Evolutionary conservation across 2,888 invertebrate species (phyloP), one percentile per base, ranked within the genome.

Genomic region (Terebella lapidaria): DNA sequence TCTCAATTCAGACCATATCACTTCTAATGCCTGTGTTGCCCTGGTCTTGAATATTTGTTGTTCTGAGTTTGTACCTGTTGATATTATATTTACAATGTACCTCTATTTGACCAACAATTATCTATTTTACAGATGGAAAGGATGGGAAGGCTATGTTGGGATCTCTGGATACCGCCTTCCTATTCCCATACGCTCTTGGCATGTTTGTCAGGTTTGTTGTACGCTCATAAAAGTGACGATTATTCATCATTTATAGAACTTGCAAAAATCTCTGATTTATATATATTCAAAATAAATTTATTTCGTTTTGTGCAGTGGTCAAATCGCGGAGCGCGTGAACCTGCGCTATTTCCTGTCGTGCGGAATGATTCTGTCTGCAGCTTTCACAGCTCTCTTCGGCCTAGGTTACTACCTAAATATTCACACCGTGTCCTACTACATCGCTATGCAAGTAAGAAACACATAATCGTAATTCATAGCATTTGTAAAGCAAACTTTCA

Each of bases 261-360:
- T n/a, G n/a, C n/a, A n/a, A n/a, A n/a, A n/a, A n/a, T n/a, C n/a
- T n/a, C n/a, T n/a, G n/a, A n/a, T n/a, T n/a, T n/a, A n/a, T n/a
- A n/a, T n/a, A n/a, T n/a, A n/a, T n/a, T n/a, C n/a, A n/a, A n/a
- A n/a, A n/a, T n/a, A n/a, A n/a, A n/a, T n/a, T n/a, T n/a, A n/a
- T n/a, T n/a, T n/a, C n/a, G n/a, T n/a, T n/a, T n/a, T n/a, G n/a
- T 75, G 53, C 74, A 84, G 87, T 84, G 96, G 96, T 1, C 89
- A 94, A 80, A 84, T 95, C 58, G 96, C 95, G 0, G 96, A 96
- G 81, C 84, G 95, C 30, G 89, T 92, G 27, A 92, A 94, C 71
- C 82, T 96, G 47, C 85, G 96, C 1, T 92, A 92, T 78, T 96
- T 94, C 81, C 84, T 96, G n/a, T 85, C 91, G 0, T 75, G 89